Evolutionary conservation across 2,113 vertebrate genomes (phyloP).

Genomic region (Calyptomena viridis): DNA sequence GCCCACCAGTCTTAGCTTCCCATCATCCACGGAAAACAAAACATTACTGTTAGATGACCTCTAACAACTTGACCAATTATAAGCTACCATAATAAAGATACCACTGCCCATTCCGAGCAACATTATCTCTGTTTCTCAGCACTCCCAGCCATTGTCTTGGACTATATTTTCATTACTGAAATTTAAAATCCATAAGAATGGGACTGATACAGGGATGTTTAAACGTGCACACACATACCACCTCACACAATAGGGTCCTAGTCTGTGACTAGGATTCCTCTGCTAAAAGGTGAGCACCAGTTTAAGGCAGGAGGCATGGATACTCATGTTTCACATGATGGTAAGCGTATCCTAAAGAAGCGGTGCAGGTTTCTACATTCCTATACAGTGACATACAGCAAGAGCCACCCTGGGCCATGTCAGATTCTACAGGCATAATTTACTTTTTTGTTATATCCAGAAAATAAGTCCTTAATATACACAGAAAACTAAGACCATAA

Average conservation of each 20-base stretch:
- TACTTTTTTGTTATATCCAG: not conserved
- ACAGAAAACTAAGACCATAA: not conserved
- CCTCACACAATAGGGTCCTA: not conserved
- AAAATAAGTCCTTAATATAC: not conserved
- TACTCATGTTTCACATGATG: not conserved
- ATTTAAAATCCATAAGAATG: not conserved
- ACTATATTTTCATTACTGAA: not conserved
- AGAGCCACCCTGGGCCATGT: not conserved
- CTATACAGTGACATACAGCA: not conserved
- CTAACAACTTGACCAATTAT: not conserved
- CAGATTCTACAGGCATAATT: not conserved
- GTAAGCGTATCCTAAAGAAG: not conserved
- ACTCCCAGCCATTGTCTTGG: not conserved
- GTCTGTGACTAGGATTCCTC: not conserved
- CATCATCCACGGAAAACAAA: not conserved
- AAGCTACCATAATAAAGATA: not conserved
- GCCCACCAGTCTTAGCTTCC: not conserved
- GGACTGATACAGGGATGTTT: not conserved
- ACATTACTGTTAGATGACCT: not conserved
- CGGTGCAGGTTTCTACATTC: not conserved
- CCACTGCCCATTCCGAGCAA: not conserved
- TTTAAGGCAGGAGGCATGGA: not conserved
- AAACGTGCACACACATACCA: fast-evolving
- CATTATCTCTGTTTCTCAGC: not conserved
- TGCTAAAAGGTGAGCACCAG: not conserved